Percentiles rank a stretch among this genome's conserved stretches.
phyloP scores from a whole-genome alignment of 2,888 invertebrate genomes.

The Drosophila infuscata region DNA sequence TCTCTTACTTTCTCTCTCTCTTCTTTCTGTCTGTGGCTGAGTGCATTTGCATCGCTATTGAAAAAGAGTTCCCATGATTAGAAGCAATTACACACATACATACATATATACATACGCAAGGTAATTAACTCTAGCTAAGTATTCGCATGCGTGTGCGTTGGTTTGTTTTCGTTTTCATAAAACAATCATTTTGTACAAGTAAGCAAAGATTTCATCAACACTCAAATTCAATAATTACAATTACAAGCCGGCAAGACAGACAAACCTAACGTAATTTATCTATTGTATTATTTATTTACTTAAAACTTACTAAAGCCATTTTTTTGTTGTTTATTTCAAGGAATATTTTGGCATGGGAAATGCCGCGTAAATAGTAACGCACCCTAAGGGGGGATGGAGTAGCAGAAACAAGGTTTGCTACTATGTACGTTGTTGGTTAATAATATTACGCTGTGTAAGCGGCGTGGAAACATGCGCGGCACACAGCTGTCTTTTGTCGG shows the following conservation, averaged over 20 bases:
- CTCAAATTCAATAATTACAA: constrained; percentile 1
- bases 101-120: not conserved
- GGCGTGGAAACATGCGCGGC: constrained; percentile 76
- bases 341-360: constrained; percentile 17
- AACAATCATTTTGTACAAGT: constrained; percentile 18
- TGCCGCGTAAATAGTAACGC: constrained; percentile 45
- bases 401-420: constrained; percentile 10
- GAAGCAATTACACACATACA: not conserved
- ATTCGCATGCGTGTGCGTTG: not conserved
- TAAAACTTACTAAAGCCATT: not conserved
- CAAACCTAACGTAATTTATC: constrained; percentile 1
- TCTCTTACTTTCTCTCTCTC: no score
- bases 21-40: not conserved
- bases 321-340: constrained; percentile 4
- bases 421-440: constrained; percentile 21
- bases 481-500: constrained; percentile 65
- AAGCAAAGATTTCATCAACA: constrained; percentile 13
- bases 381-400: constrained; percentile 5
- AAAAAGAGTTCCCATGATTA: not conserved
- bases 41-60: not conserved
- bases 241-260: constrained; percentile 22
- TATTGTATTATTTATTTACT: constrained; percentile 17
- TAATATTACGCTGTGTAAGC: constrained; percentile 68
- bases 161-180: constrained; percentile 43
- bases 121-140: constrained; percentile 9